A percentile compares a stretch with the other conserved stretches of the same genome.
These are phyloP conservation scores for Chitala chitala DNA, from an alignment of 2,113 vertebrate genomes.

Conservation along the genomic window DNA sequence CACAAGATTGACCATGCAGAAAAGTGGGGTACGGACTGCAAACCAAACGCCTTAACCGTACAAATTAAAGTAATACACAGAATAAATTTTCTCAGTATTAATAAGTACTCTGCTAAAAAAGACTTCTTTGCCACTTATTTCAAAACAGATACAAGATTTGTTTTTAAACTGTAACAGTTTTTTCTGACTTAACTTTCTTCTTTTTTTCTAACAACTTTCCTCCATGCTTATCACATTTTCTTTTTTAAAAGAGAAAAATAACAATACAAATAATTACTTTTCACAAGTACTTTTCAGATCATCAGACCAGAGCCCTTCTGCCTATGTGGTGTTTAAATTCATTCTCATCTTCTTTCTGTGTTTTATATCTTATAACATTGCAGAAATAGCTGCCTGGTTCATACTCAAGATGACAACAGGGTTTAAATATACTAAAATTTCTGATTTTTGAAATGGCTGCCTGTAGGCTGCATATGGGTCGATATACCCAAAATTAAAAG, in stretches of 20 bases:
- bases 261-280: constrained; percentile 8
- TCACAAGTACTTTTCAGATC: no score
- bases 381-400: neutral
- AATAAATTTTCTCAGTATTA: neutral
- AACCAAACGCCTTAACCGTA: neutral
- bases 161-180: no score
- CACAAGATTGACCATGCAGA: constrained; percentile 9
- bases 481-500: no score
- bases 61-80: neutral
- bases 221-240: constrained; percentile 10
- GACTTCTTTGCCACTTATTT: neutral
- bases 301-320: no score
- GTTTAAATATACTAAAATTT: neutral
- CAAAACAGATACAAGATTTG: no score
- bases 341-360: neutral
- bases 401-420: neutral
- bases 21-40: neutral
- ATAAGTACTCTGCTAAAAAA: neutral
- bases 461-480: neutral
- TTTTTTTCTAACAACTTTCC: neutral
- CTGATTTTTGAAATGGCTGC: neutral
- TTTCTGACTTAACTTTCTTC: no score
- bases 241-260: no score
- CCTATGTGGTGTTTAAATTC: no score
- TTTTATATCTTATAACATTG: neutral